A percentile compares a stretch with the other conserved stretches of the same genome.
phyloP scores from a whole-genome alignment of 2,888 invertebrate genomes.

The Onthophagus sagittarius region DNA sequence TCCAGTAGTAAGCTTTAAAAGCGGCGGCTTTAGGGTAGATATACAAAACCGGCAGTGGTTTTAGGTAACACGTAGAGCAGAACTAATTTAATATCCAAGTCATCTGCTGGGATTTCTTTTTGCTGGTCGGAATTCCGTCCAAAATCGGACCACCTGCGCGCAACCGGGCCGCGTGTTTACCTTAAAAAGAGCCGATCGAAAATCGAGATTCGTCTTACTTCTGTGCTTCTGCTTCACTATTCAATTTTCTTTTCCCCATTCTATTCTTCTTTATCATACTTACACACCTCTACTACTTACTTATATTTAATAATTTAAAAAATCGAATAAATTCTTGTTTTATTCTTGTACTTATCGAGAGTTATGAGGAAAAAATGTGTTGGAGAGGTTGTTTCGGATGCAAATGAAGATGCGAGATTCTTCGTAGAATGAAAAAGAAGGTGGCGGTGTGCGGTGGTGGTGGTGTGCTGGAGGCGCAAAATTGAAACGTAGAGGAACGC shows the following conservation, averaged over 20 bases:
- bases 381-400: background rate
- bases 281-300: too few species aligned
- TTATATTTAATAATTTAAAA: too few species aligned
- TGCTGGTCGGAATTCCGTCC: slow-evolving; percentile 20
- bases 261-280: background rate
- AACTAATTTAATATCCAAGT: slow-evolving; percentile 40
- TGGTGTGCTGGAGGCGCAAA: background rate
- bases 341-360: too few species aligned
- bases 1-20: background rate
- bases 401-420: background rate
- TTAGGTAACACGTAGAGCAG: slow-evolving; percentile 28
- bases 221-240: background rate
- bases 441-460: background rate
- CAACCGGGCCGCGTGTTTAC: slow-evolving; percentile 18
- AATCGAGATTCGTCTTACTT: slow-evolving; percentile 22
- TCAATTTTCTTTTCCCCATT: background rate
- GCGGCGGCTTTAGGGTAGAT: too few species aligned
- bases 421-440: background rate
- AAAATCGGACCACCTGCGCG: slow-evolving; percentile 22
- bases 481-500: background rate
- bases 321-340: too few species aligned
- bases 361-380: too few species aligned
- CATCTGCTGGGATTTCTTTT: slow-evolving; percentile 32
- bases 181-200: slow-evolving; percentile 15
- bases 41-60: background rate